Evolutionary conservation across 2,113 vertebrate species (phyloP).

Genomic region (Chaenogobius annularis): DNA sequence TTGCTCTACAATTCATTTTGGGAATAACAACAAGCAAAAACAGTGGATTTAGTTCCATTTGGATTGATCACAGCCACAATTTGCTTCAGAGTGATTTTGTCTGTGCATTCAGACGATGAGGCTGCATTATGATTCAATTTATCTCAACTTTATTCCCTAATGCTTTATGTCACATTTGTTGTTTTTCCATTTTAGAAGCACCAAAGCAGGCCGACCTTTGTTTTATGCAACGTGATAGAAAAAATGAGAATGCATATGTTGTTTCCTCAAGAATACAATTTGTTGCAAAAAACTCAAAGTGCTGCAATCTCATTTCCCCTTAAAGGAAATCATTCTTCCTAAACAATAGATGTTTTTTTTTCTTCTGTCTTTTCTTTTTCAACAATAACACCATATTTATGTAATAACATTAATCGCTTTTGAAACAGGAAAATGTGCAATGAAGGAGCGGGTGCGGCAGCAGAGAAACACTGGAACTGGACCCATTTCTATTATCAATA

Average conservation of each 20-base stretch:
- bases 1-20: background rate
- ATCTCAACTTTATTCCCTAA: slow-evolving; percentile 1
- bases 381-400: no score
- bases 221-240: background rate
- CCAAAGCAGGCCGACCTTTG: background rate
- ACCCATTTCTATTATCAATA: no score
- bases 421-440: no score
- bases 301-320: background rate
- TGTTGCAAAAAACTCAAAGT: background rate
- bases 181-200: background rate
- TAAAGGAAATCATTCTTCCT: background rate
- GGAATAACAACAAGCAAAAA: background rate
- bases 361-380: no score
- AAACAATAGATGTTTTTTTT: no score
- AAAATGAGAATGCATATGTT: slow-evolving; percentile 5
- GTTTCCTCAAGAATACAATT: background rate
- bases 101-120: background rate
- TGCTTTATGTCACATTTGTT: slow-evolving; percentile 1
- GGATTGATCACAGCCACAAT: slow-evolving; percentile 2
- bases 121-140: slow-evolving; percentile 7
- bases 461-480: no score
- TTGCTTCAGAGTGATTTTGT: slow-evolving; percentile 8
- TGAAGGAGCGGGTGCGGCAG: no score
- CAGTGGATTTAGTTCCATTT: slow-evolving; percentile 1
- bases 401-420: no score